Conservation (phyloP, 2,888 invertebrate genomes). For the Onchidella celtica region DNA sequence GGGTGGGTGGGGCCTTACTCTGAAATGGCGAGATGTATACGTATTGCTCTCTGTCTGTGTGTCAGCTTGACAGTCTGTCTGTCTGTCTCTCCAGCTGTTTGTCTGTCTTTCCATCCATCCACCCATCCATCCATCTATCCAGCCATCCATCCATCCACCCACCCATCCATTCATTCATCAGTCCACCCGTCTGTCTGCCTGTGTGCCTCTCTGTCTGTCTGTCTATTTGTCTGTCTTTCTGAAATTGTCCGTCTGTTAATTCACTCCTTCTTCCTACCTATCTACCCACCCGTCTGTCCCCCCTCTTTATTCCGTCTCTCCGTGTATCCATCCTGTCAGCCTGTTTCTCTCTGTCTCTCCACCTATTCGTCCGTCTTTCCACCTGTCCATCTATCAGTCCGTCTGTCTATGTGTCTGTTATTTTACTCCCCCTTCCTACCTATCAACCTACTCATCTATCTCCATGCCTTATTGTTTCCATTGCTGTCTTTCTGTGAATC, state of each 20-base stretch:
- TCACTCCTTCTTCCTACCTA: neutral
- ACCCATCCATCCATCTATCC: too few relatives aligned
- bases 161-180: too few relatives aligned
- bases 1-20: too few relatives aligned
- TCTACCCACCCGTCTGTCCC: neutral
- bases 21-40: too few relatives aligned
- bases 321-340: too few relatives aligned
- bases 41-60: neutral
- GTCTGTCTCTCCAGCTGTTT: too few relatives aligned
- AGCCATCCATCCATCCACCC: too few relatives aligned
- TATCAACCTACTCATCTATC: too few relatives aligned
- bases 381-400: neutral
- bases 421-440: neutral
- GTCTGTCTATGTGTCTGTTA: slow-evolving; percentile 15
- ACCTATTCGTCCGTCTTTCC: neutral
- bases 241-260: neutral
- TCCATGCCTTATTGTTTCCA: too few relatives aligned
- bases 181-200: too few relatives aligned
- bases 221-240: neutral
- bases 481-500: too few relatives aligned
- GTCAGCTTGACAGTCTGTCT: neutral
- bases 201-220: neutral
- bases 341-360: neutral
- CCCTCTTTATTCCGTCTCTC: neutral
- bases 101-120: too few relatives aligned